Percentiles rank a stretch among this genome's conserved stretches.
Evolutionary conservation across 2,888 invertebrate genomes (phyloP).

Genomic region (Cataglyphis cursor): DNA sequence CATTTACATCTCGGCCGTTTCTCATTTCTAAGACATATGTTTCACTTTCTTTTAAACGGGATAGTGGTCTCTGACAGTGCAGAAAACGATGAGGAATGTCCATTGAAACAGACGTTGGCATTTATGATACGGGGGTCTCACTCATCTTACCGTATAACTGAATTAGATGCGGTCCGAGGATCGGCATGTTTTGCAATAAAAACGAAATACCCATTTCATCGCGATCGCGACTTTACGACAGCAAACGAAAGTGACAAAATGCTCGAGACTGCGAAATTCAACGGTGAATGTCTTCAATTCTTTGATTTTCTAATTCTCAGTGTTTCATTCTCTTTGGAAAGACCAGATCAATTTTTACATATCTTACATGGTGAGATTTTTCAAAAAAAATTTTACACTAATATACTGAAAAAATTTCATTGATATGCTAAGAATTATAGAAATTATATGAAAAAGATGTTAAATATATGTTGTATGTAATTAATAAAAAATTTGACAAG

Average conservation of each 20-base stretch:
- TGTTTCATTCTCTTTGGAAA: background rate
- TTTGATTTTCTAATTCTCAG: background rate
- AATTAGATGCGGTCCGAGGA: slow-evolving; percentile 52
- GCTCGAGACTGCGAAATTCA: background rate
- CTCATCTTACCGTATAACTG: slow-evolving; percentile 61
- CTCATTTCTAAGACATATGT: background rate
- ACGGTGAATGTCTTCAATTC: background rate
- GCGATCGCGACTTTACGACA: slow-evolving; percentile 27
- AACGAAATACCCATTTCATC: slow-evolving; percentile 41
- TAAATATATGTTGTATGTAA: background rate
- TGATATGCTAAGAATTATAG: background rate
- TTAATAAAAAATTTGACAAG: background rate
- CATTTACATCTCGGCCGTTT: background rate
- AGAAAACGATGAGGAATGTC: slow-evolving; percentile 21
- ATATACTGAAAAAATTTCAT: background rate
- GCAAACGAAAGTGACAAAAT: slow-evolving; percentile 8
- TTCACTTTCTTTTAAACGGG: slow-evolving; percentile 38
- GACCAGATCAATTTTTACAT: background rate
- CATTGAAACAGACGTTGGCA: slow-evolving; percentile 24
- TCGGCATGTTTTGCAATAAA: slow-evolving; percentile 35
- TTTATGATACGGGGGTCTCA: slow-evolving; percentile 54
- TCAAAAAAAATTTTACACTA: background rate
- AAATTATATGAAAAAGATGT: background rate
- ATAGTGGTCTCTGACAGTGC: background rate
- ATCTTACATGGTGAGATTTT: background rate